phyloP scores from a whole-genome alignment of 1,140 invertebrate genomes.

The Asbolus verrucosus region DNA sequence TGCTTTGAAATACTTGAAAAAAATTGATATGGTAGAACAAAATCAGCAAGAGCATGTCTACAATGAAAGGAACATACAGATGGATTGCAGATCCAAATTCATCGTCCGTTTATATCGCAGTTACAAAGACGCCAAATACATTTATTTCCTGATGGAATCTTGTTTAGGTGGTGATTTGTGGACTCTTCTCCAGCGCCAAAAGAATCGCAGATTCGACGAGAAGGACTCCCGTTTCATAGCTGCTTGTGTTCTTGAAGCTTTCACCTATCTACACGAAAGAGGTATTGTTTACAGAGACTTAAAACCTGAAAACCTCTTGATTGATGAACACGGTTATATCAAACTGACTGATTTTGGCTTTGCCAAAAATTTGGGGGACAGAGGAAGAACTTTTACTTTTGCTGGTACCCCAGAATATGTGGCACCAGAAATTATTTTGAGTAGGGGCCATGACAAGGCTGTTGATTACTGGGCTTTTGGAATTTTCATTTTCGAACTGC shows the following conservation, averaged over 20 bases:
- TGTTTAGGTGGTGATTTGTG: slow-evolving; percentile 98
- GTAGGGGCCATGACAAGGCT: slow-evolving; percentile 89
- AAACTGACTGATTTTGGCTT: slow-evolving; percentile 99
- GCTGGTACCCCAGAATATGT: slow-evolving; percentile 95
- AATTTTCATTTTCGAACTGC: slow-evolving; percentile 91
- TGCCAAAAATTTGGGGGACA: slow-evolving; percentile 84
- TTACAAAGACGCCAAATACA: slow-evolving; percentile 93
- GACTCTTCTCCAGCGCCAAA: slow-evolving; percentile 88
- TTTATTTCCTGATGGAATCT: slow-evolving; percentile 97
- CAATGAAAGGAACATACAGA: slow-evolving; percentile 93
- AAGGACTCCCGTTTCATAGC: slow-evolving; percentile 85
- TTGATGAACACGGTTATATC: slow-evolving; percentile 88
- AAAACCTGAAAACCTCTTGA: slow-evolving; percentile 94
- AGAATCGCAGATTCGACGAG: slow-evolving; percentile 85
- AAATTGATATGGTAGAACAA: slow-evolving; percentile 92
- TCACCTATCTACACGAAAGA: slow-evolving; percentile 88
- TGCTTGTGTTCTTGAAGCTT: slow-evolving; percentile 89
- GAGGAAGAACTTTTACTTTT: slow-evolving; percentile 96
- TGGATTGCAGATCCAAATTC: slow-evolving; percentile 72
- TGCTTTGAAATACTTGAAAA: slow-evolving; percentile 93
- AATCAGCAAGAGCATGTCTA: slow-evolving; percentile 92
- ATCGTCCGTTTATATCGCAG: slow-evolving; percentile 87
- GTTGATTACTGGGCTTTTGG: slow-evolving; percentile 97
- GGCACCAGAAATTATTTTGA: slow-evolving; percentile 95
- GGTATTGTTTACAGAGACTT: slow-evolving; percentile 94